A percentile compares a stretch with the other conserved stretches of the same genome.
Evolutionary conservation across 2,888 invertebrate species (phyloP).

Genomic region (Lycocerus yunnanus): DNA sequence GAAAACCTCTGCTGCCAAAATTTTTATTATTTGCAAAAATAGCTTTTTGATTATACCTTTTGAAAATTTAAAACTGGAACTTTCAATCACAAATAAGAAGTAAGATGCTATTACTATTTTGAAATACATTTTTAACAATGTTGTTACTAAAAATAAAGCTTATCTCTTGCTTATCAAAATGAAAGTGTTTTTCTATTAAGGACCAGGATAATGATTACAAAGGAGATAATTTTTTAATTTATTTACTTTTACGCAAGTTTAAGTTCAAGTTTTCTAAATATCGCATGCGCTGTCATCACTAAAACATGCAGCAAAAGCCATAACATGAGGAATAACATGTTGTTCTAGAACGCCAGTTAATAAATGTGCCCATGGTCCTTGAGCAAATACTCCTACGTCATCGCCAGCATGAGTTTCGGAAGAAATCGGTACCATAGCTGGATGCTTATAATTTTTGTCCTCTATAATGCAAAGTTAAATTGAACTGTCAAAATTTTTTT

Average conservation of each 20-base stretch:
- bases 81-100: background rate
- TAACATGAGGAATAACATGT: conserved; percentile 75
- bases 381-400: conserved; percentile 78
- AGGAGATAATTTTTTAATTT: background rate
- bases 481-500: background rate
- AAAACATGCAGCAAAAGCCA: conserved; percentile 75
- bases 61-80: background rate
- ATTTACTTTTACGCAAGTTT: too few relatives aligned
- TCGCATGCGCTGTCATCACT: conserved; percentile 47
- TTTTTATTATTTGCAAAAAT: background rate
- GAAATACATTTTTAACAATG: background rate
- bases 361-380: conserved; percentile 79
- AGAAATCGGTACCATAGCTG: conserved; percentile 62
- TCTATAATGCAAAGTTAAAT: conserved; percentile 43
- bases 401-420: conserved; percentile 77
- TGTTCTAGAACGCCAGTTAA: conserved; percentile 81
- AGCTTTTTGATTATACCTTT: background rate
- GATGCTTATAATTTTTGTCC: conserved; percentile 58
- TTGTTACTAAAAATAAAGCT: background rate
- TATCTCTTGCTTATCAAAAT: background rate
- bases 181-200: background rate
- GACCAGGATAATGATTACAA: background rate
- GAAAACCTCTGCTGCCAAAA: background rate
- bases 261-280: background rate
- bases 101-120: background rate